Conservation (phyloP, 2,888 invertebrate species). For the Chironomus tentans region DNA sequence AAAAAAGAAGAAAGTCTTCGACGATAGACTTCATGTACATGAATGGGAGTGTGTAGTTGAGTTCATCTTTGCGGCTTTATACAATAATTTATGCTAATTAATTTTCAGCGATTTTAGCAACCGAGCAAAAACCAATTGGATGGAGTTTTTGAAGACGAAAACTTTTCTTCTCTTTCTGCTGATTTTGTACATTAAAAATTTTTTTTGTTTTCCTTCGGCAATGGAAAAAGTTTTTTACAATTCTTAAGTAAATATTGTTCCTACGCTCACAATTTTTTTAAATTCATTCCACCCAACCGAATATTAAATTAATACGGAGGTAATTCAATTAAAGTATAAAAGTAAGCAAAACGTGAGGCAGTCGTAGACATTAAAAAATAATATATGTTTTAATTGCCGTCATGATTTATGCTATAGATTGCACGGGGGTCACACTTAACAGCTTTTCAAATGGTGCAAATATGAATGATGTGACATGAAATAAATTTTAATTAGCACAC, state of each 20-base stretch:
- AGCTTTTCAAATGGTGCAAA: constrained; percentile 12
- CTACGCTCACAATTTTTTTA: not conserved
- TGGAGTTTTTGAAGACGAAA: not conserved
- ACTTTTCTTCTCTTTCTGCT: not conserved
- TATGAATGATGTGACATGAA: constrained; percentile 14
- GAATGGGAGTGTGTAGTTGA: not conserved
- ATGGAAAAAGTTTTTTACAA: not conserved
- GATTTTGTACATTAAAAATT: not conserved
- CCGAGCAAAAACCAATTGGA: not conserved
- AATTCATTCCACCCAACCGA: not conserved
- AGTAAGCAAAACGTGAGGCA: not conserved
- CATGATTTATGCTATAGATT: constrained; percentile 8
- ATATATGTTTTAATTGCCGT: constrained; percentile 1
- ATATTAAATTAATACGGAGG: not conserved
- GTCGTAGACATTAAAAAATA: not conserved
- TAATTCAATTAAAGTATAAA: not conserved
- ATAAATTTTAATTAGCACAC: constrained; percentile 14
- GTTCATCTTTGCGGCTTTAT: constrained; percentile 1
- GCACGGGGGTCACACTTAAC: constrained; percentile 5
- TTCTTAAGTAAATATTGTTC: not conserved
- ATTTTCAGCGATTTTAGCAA: not conserved
- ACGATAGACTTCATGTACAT: too few species aligned
- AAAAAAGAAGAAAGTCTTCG: not conserved
- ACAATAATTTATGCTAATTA: constrained; percentile 26
- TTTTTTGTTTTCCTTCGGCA: too few species aligned